Conservation (phyloP, 1,140 invertebrate genomes). For the Drosophila persimilis region DNA sequence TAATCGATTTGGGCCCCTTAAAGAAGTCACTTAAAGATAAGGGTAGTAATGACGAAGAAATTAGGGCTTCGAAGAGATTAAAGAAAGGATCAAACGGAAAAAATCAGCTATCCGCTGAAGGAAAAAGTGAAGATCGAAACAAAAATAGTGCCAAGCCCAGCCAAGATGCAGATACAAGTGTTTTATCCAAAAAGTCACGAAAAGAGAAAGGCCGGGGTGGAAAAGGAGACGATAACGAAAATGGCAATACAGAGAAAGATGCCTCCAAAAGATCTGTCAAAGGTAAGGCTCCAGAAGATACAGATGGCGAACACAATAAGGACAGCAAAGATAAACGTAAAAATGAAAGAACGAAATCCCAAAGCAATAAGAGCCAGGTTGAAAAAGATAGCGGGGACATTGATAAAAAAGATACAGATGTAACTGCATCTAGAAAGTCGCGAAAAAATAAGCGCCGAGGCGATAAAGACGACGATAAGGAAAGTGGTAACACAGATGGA, state of each 20-base stretch:
- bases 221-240: slow-evolving; percentile 5
- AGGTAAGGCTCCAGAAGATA: not conserved
- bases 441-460: not conserved
- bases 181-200: not conserved
- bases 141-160: not conserved
- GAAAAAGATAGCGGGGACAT: not conserved
- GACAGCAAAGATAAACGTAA: slow-evolving; percentile 2
- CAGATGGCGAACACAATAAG: not conserved
- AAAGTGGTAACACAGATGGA: not conserved
- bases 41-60: too few relatives aligned
- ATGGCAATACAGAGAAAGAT: slow-evolving; percentile 6
- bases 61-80: too few relatives aligned
- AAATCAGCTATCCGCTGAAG: not conserved
- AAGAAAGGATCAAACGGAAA: too few relatives aligned
- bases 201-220: slow-evolving; percentile 3
- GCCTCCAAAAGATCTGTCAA: slow-evolving; percentile 1
- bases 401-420: not conserved
- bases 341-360: not conserved
- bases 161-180: too few relatives aligned
- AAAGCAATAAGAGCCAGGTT: not conserved
- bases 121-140: not conserved
- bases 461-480: slow-evolving; percentile 4
- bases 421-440: not conserved
- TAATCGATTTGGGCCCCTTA: too few relatives aligned
- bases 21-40: too few relatives aligned